phyloP scores from a whole-genome alignment of 2,888 invertebrate species.

The Zaprionus lineosus region DNA sequence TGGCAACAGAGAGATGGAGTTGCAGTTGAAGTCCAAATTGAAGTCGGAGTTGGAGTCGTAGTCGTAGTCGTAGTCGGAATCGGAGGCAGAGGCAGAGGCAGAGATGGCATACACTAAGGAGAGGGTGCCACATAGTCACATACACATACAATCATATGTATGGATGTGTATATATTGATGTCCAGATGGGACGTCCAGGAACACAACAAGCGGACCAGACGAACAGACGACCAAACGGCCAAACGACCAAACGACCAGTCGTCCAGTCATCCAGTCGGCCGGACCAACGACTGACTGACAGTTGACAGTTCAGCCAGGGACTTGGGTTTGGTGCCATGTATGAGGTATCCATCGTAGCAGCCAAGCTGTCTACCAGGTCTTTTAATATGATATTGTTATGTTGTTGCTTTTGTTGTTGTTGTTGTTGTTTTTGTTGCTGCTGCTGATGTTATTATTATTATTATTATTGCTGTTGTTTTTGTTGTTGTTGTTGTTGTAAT shows the following conservation, averaged over 20 bases:
- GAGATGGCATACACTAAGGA: too few species aligned
- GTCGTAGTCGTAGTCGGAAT: too few species aligned
- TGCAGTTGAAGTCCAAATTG: too few species aligned
- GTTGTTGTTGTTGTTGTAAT: constrained; percentile 33
- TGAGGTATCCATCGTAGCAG: constrained; percentile 36
- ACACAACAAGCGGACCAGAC: constrained; percentile 30
- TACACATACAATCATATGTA: too few species aligned
- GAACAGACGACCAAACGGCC: constrained; percentile 38
- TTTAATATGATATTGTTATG: too few species aligned
- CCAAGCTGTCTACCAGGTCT: constrained; percentile 67
- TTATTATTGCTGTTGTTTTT: constrained; percentile 27
- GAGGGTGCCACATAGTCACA: constrained; percentile 45
- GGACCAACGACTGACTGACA: constrained; percentile 64
- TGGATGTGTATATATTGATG: constrained; percentile 61
- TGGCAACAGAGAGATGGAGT: too few species aligned
- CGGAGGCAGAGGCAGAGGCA: constrained; percentile 6
- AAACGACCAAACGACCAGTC: constrained; percentile 37
- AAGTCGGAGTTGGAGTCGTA: too few species aligned
- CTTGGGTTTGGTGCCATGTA: constrained; percentile 5
- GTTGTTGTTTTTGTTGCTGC: constrained; percentile 19
- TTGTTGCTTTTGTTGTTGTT: too few species aligned
- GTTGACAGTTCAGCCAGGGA: constrained; percentile 70
- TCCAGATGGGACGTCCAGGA: constrained; percentile 39
- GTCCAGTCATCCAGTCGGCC: too few species aligned
- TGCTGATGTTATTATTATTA: constrained; percentile 27